A percentile compares a stretch with the other conserved stretches of the same genome.
phyloP scores from a whole-genome alignment of 2,797 vertebrate species.

The Enoplosus armatus region DNA sequence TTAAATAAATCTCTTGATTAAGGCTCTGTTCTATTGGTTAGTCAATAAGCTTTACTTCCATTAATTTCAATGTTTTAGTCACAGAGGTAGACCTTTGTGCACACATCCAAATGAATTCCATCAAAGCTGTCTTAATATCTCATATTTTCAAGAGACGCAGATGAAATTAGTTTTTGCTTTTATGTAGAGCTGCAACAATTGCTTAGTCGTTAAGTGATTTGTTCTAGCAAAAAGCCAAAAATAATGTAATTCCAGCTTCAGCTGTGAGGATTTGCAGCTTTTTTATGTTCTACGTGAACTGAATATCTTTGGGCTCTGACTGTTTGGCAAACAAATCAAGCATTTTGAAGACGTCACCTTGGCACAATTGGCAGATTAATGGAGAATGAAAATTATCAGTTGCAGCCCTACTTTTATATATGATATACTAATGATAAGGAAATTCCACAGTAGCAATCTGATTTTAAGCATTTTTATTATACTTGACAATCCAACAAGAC shows the following conservation, averaged over 20 bases:
- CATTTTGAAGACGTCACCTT: not conserved
- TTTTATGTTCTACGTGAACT: not conserved
- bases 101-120: not conserved
- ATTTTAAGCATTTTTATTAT: constrained; percentile 50
- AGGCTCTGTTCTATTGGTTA: not conserved
- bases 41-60: not conserved
- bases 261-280: not conserved
- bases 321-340: not conserved
- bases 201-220: not conserved
- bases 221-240: not conserved
- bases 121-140: not conserved
- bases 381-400: not conserved
- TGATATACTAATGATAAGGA: not conserved
- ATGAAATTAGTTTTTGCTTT: not conserved
- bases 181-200: not conserved
- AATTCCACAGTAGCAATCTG: not conserved
- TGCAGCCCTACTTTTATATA: not conserved
- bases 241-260: not conserved
- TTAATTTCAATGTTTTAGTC: not conserved
- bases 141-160: not conserved
- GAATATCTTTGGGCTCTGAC: not conserved
- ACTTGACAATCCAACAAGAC: constrained; percentile 20
- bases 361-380: not conserved
- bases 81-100: not conserved
- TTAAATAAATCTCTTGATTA: constrained; percentile 65